These are phyloP conservation scores for Acholoe squamosa DNA, from an alignment of 2,888 invertebrate species.

Conservation along the genomic window DNA sequence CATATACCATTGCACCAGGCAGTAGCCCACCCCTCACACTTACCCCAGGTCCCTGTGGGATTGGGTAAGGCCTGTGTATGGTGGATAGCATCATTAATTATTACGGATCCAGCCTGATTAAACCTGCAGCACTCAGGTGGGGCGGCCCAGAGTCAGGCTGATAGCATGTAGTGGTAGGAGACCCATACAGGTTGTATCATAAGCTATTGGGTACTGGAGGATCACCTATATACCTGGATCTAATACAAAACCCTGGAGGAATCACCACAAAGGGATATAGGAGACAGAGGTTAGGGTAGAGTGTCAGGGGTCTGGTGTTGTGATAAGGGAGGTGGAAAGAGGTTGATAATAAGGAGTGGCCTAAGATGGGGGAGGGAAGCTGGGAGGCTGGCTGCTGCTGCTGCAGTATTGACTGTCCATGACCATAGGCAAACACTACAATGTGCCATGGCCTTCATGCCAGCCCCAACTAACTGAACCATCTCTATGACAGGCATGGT, in stretches of 20 bases:
- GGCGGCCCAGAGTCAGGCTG: background rate
- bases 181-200: too few species aligned
- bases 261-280: background rate
- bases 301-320: background rate
- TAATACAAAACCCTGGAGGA: background rate
- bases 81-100: background rate
- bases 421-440: constrained; percentile 10
- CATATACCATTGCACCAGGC: too few species aligned
- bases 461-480: constrained; percentile 15
- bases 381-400: too few species aligned
- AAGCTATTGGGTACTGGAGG: too few species aligned
- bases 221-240: background rate
- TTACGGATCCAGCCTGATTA: background rate
- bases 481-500: constrained; percentile 46
- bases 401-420: background rate
- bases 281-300: background rate
- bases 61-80: background rate
- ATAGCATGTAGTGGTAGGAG: background rate
- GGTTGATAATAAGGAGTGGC: background rate
- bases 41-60: background rate
- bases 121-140: constrained; percentile 27
- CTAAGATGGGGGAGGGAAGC: too few species aligned
- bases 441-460: constrained; percentile 36
- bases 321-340: background rate
- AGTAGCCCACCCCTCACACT: too few species aligned